These are phyloP conservation scores for Syrista parreyssii DNA, from an alignment of 2,888 invertebrate genomes.

Conservation along the genomic window DNA sequence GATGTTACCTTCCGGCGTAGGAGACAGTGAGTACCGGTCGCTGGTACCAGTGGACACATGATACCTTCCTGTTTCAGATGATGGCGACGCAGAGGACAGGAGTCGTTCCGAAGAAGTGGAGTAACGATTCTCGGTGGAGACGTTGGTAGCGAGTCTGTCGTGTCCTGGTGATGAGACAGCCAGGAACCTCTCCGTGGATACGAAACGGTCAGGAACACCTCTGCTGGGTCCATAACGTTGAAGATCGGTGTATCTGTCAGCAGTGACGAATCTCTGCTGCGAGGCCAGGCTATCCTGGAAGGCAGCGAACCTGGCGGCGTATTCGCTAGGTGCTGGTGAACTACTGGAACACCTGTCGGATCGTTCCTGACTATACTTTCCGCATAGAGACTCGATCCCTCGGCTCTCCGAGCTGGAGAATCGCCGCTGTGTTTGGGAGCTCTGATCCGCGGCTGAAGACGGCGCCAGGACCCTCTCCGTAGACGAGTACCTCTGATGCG, in stretches of 20 bases:
- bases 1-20: constrained; percentile 40
- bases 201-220: constrained; percentile 13
- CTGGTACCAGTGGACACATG: constrained; percentile 34
- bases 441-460: constrained; percentile 8
- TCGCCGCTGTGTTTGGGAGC: constrained; percentile 22
- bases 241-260: constrained; percentile 57
- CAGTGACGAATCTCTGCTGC: constrained; percentile 46
- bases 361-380: constrained; percentile 52
- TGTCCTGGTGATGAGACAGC: constrained; percentile 47
- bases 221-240: constrained; percentile 43
- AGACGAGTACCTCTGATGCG: constrained; percentile 57
- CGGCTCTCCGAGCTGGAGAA: constrained; percentile 38
- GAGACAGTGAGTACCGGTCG: constrained; percentile 48
- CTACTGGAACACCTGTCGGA: constrained; percentile 39
- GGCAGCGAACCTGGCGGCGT: constrained; percentile 40
- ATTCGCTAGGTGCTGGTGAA: constrained; percentile 42
- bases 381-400: constrained; percentile 47
- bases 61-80: constrained; percentile 11
- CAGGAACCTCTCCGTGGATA: constrained; percentile 50
- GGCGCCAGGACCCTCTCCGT: constrained; percentile 45
- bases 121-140: constrained; percentile 28
- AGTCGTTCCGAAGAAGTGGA: constrained; percentile 57
- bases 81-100: constrained; percentile 47
- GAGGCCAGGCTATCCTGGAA: constrained; percentile 44
- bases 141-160: constrained; percentile 25